Evolutionary conservation across 1,140 invertebrate species (phyloP).

Genomic region (Proctacanthus coquilletti): DNA sequence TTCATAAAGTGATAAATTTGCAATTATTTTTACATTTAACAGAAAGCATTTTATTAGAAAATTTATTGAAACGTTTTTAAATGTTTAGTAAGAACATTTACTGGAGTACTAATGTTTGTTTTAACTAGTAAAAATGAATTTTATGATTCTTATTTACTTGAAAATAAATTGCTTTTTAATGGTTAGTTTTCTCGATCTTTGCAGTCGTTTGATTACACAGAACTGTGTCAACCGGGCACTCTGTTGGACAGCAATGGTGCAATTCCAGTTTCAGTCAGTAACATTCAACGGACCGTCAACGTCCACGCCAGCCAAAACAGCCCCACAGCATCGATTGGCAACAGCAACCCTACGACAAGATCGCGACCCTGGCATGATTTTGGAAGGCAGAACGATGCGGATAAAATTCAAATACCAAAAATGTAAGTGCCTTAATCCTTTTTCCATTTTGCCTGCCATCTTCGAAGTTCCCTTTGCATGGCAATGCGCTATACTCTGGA

Average conservation of each 20-base stretch:
- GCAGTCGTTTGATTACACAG: constrained; percentile 77
- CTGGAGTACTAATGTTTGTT: background rate
- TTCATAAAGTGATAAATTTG: no score
- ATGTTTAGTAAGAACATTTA: background rate
- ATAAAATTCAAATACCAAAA: constrained; percentile 96
- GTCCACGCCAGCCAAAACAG: constrained; percentile 38
- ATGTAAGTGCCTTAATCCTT: constrained; percentile 53
- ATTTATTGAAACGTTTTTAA: background rate
- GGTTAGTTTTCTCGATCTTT: constrained; percentile 11
- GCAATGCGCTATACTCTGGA: no score
- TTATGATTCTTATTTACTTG: no score
- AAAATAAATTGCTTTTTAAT: background rate
- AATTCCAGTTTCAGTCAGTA: constrained; percentile 28
- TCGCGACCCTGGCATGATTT: constrained; percentile 83
- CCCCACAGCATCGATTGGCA: constrained; percentile 35
- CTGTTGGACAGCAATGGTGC: constrained; percentile 26
- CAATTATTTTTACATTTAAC: no score
- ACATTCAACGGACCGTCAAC: constrained; percentile 24
- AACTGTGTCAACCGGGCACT: constrained; percentile 55
- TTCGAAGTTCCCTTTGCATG: no score
- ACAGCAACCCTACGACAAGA: constrained; percentile 40
- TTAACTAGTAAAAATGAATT: background rate
- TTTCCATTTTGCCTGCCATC: background rate
- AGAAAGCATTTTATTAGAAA: no score
- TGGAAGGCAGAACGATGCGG: constrained; percentile 78